Percentiles rank a stretch among this genome's conserved stretches.
phyloP scores from a whole-genome alignment of 1,140 invertebrate genomes.

The Drosophila parabipectinata region DNA sequence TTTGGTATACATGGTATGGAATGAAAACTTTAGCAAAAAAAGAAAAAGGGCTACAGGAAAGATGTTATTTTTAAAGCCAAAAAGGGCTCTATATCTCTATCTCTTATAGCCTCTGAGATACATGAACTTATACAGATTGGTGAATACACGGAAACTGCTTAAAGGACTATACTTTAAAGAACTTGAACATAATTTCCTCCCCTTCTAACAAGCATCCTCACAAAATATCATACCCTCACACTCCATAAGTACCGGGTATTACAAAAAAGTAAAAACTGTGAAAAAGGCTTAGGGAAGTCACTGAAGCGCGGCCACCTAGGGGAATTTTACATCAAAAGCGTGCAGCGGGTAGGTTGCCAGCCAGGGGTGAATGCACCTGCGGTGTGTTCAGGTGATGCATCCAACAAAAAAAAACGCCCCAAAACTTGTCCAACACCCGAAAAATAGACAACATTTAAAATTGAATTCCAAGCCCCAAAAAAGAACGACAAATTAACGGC shows the following conservation, averaged over 20 bases:
- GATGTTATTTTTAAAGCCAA: too few species aligned
- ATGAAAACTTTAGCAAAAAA: too few species aligned
- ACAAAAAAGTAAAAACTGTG: neutral
- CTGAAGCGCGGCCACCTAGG: slow-evolving; percentile 34
- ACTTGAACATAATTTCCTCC: too few species aligned
- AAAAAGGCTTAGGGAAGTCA: slow-evolving; percentile 49
- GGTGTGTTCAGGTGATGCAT: neutral
- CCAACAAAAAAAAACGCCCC: neutral
- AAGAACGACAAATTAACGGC: neutral
- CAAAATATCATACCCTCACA: too few species aligned
- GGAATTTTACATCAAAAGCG: slow-evolving; percentile 19
- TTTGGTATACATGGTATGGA: too few species aligned
- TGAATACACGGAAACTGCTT: too few species aligned
- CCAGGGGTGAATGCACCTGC: slow-evolving; percentile 37
- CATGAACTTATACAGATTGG: too few species aligned
- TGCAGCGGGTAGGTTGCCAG: neutral
- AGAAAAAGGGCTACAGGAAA: too few species aligned
- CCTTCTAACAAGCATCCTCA: too few species aligned
- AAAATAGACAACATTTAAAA: slow-evolving; percentile 12
- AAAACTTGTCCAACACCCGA: neutral
- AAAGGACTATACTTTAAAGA: too few species aligned
- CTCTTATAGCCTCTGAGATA: too few species aligned
- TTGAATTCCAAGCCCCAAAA: neutral
- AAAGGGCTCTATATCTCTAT: too few species aligned
- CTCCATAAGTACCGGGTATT: neutral